Conservation (phyloP, 2,797 vertebrate genomes). For the Synaphobranchus kaupii region DNA sequence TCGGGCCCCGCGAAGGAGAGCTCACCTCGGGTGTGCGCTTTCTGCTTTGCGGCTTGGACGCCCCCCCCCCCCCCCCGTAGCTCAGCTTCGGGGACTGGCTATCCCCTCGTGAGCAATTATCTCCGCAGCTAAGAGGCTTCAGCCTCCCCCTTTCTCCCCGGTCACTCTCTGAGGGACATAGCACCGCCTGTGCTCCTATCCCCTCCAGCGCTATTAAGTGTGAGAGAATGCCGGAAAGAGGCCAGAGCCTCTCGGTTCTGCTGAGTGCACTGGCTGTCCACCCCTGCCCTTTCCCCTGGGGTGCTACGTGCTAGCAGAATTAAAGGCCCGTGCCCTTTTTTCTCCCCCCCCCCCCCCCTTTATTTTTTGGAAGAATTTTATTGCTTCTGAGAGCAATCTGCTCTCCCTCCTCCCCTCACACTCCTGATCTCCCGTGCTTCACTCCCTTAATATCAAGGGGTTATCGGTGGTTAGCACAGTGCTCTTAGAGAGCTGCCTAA, state of each 20-base stretch:
- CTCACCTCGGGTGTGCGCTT: not conserved
- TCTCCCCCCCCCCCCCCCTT: not conserved
- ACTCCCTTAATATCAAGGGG: not conserved
- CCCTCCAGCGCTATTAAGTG: not conserved
- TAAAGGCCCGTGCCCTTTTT: not conserved
- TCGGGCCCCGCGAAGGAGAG: not conserved
- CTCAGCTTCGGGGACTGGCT: not conserved
- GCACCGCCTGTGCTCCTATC: not conserved
- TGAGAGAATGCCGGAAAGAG: slow-evolving; percentile 9
- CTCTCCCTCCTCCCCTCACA: not conserved
- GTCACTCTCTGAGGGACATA: not conserved
- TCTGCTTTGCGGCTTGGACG: not conserved
- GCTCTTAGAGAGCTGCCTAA: not conserved
- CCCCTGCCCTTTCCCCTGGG: not conserved
- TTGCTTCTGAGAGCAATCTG: not conserved
- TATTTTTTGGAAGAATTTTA: not conserved
- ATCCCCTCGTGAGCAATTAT: slow-evolving; percentile 8
- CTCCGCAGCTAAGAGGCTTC: not conserved
- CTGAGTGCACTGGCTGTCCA: not conserved
- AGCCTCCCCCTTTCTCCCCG: not conserved
- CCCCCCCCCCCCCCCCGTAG: not conserved
- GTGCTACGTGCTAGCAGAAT: not conserved
- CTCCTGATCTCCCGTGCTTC: not conserved
- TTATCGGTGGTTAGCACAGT: not conserved
- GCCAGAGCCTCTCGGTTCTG: not conserved